These are phyloP conservation scores for Chanos chanos DNA, from an alignment of 2,797 vertebrate species.

Conservation along the genomic window DNA sequence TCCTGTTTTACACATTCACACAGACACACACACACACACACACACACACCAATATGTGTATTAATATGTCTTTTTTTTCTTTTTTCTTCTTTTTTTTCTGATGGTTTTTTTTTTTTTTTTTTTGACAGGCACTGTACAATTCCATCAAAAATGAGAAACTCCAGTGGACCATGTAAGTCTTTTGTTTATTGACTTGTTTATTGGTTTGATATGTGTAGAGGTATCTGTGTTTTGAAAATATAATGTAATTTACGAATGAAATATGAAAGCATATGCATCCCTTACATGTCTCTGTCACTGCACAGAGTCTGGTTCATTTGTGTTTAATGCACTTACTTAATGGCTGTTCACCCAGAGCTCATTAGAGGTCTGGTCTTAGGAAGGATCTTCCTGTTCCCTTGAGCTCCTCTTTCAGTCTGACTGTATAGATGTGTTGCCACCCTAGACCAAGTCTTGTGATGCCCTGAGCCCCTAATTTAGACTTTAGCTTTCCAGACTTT, in stretches of 20 bases:
- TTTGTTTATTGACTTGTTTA: conserved; percentile 9
- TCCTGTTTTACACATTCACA: not conserved
- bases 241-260: too few relatives aligned
- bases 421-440: conserved; percentile 28
- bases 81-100: conserved; percentile 42
- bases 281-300: too few relatives aligned
- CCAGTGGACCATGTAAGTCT: conserved; percentile 97
- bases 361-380: too few relatives aligned
- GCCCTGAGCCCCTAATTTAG: conserved; percentile 58
- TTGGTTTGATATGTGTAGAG: too few relatives aligned
- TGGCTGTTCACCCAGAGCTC: too few relatives aligned
- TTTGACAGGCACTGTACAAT: conserved; percentile 83
- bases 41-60: not conserved
- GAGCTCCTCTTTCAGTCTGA: conserved; percentile 3
- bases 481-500: conserved; percentile 47
- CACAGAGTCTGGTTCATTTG: too few relatives aligned
- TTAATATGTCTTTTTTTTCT: not conserved
- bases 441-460: conserved; percentile 40
- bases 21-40: not conserved
- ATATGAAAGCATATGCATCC: too few relatives aligned
- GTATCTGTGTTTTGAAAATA: too few relatives aligned
- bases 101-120: conserved; percentile 51
- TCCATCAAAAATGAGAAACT: conserved; percentile 98
- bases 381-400: not conserved
- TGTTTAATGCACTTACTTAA: too few relatives aligned